Percentiles rank a stretch among this genome's conserved stretches.
These are phyloP conservation scores for Acrocephalus scirpaceus DNA, from an alignment of 2,797 vertebrate species.

Conservation along the genomic window DNA sequence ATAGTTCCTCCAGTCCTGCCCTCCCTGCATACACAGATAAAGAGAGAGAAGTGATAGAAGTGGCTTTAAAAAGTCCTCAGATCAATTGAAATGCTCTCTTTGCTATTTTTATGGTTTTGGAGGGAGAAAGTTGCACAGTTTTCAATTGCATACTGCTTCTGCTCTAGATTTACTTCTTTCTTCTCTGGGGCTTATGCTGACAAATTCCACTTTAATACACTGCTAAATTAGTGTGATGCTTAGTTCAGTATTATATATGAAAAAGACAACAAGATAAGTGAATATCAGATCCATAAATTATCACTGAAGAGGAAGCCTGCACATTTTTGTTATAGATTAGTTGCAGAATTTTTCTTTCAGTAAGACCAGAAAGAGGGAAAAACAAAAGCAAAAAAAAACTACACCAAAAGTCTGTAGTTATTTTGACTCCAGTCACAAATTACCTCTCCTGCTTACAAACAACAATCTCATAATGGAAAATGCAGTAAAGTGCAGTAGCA, in stretches of 20 bases:
- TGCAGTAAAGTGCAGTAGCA: neutral
- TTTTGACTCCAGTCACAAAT: neutral
- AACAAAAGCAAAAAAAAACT: neutral
- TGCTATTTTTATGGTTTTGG: neutral
- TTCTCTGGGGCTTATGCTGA: constrained; percentile 22
- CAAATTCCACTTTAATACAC: neutral
- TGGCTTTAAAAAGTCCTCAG: neutral
- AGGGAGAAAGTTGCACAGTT: neutral
- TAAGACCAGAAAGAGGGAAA: neutral
- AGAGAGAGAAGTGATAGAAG: constrained; percentile 7
- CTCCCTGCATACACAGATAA: neutral
- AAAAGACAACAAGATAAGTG: neutral
- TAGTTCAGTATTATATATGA: neutral
- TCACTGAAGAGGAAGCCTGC: neutral
- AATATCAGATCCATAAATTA: neutral
- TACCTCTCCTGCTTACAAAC: neutral
- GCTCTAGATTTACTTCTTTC: neutral
- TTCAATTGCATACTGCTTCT: neutral
- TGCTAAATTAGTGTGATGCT: neutral
- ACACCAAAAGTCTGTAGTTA: neutral
- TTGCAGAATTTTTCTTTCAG: neutral
- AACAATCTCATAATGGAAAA: neutral
- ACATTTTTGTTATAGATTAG: neutral
- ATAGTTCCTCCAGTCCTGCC: neutral
- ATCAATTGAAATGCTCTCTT: constrained; percentile 9